Evolutionary conservation across 1,140 invertebrate species (phyloP).

Genomic region (Formica selysi): DNA sequence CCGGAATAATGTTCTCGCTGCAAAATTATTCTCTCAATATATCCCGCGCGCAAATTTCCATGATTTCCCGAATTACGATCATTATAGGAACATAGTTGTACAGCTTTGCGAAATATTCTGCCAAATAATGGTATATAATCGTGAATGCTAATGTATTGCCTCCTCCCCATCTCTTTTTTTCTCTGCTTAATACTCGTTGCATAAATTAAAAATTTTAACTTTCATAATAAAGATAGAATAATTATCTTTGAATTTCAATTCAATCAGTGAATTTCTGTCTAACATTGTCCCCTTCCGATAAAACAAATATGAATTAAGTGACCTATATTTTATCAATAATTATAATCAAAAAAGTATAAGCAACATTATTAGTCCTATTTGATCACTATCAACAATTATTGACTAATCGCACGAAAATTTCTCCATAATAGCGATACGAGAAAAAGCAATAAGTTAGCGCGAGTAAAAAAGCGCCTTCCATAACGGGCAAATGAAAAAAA

Average conservation of each 20-base stretch:
- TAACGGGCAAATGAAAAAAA: conserved; percentile 24
- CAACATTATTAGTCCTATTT: background rate
- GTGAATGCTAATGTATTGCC: conserved; percentile 28
- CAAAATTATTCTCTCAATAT: conserved; percentile 51
- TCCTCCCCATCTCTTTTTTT: too few species aligned
- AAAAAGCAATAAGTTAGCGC: conserved; percentile 43
- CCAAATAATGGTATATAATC: conserved; percentile 40
- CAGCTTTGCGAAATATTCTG: conserved; percentile 38
- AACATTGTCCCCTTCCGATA: background rate
- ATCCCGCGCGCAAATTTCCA: conserved; percentile 26
- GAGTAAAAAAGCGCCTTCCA: conserved; percentile 30
- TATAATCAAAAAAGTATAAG: background rate
- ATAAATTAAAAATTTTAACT: conserved; percentile 37
- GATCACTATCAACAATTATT: background rate
- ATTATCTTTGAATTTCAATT: background rate
- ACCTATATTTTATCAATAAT: background rate
- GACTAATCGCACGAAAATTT: conserved; percentile 37
- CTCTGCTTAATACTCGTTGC: background rate
- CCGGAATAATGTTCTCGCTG: conserved; percentile 42
- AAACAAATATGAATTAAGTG: background rate
- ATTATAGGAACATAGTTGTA: conserved; percentile 47
- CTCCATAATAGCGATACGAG: background rate
- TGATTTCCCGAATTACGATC: conserved; percentile 51
- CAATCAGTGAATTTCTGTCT: conserved; percentile 6
- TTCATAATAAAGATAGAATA: conserved; percentile 3